phyloP scores from a whole-genome alignment of 1,140 invertebrate species.

The Drosophila watanabei region DNA sequence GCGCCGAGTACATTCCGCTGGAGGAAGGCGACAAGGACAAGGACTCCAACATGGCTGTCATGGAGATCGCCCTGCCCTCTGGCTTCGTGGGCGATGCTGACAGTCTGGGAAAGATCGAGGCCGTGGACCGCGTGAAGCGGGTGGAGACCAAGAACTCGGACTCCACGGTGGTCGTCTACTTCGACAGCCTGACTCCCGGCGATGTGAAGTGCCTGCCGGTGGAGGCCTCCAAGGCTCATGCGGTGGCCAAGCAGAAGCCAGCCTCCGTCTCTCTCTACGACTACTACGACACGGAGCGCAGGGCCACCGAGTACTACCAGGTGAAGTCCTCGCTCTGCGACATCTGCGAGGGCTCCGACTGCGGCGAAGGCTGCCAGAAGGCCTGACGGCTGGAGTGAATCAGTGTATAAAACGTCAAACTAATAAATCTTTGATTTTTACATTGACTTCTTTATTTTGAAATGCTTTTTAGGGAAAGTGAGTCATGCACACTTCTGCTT shows the following conservation, averaged over 20 bases:
- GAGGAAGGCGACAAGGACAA: slow-evolving; percentile 47
- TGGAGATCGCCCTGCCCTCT: slow-evolving; percentile 94
- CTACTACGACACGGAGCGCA: slow-evolving; percentile 94
- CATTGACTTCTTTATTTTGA: neutral
- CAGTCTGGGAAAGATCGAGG: slow-evolving; percentile 58
- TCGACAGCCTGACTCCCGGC: slow-evolving; percentile 90
- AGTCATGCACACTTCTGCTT: too few species aligned
- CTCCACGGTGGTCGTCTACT: slow-evolving; percentile 93
- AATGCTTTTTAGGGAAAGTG: neutral
- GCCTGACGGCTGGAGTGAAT: neutral
- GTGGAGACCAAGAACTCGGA: slow-evolving; percentile 92
- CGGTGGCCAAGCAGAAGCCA: slow-evolving; percentile 94
- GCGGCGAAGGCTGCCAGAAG: slow-evolving; percentile 86
- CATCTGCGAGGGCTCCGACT: slow-evolving; percentile 91
- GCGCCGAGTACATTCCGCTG: slow-evolving; percentile 86
- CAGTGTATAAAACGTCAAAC: neutral
- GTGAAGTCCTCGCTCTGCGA: slow-evolving; percentile 90
- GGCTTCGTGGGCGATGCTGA: slow-evolving; percentile 89
- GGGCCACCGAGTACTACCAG: slow-evolving; percentile 91
- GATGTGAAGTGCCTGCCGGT: slow-evolving; percentile 93
- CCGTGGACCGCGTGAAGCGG: slow-evolving; percentile 85
- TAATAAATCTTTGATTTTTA: neutral
- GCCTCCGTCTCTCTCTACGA: slow-evolving; percentile 96
- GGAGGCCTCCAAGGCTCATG: slow-evolving; percentile 93
- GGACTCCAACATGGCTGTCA: slow-evolving; percentile 94